Evolutionary conservation across 37 sponge, comb jelly and placozoan species (phyloP).

Genomic region (Geodia barretti): DNA sequence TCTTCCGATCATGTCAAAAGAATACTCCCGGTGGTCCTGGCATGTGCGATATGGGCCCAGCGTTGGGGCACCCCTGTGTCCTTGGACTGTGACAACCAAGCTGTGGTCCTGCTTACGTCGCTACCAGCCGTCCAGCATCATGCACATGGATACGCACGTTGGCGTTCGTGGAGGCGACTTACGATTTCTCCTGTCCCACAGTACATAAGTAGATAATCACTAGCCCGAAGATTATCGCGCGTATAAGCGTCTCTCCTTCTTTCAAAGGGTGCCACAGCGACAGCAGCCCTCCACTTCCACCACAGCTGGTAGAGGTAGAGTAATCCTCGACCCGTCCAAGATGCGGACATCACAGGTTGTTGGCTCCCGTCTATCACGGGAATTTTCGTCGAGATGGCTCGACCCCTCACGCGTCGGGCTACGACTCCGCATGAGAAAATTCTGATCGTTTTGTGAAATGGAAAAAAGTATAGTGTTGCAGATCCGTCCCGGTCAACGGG

Average conservation of each 20-base stretch:
- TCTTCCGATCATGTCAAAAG: constrained; percentile 40
- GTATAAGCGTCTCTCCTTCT: constrained; percentile 18
- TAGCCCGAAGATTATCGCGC: constrained; percentile 47
- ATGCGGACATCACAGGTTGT: constrained; percentile 3
- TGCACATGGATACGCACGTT: constrained; percentile 48
- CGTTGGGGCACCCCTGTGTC: constrained; percentile 14
- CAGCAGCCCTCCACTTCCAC: neutral
- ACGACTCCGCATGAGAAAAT: too few relatives aligned
- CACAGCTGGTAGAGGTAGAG: neutral
- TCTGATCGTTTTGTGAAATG: too few relatives aligned
- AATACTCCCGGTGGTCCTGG: constrained; percentile 38
- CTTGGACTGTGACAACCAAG: constrained; percentile 49
- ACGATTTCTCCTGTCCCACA: neutral
- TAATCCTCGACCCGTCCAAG: constrained; percentile 3
- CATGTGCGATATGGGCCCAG: constrained; percentile 30
- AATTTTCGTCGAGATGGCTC: neutral
- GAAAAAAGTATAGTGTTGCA: too few relatives aligned
- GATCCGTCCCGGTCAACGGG: too few relatives aligned
- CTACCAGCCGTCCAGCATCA: neutral
- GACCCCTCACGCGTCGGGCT: too few relatives aligned
- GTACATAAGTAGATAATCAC: constrained; percentile 9
- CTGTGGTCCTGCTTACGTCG: constrained; percentile 37
- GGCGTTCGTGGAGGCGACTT: constrained; percentile 8
- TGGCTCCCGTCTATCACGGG: neutral
- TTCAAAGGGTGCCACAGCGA: constrained; percentile 23